phyloP scores from a whole-genome alignment of 2,888 invertebrate genomes.

The Pheosia gnoma region DNA sequence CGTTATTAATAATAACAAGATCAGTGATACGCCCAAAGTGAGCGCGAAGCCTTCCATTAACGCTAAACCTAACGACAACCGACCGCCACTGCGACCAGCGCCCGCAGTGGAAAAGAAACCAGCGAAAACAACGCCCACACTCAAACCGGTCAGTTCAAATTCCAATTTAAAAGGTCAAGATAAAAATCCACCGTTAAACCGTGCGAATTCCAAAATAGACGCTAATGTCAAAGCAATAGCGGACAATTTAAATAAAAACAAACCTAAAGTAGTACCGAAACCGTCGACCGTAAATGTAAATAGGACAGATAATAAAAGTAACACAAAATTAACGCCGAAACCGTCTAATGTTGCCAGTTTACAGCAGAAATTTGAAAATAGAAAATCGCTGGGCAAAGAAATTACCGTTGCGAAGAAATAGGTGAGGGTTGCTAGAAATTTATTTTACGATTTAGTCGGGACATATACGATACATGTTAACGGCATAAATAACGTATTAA shows the following conservation, averaged over 20 bases:
- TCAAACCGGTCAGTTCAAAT: slow-evolving; percentile 60
- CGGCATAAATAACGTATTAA: no score
- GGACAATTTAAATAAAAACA: slow-evolving; percentile 78
- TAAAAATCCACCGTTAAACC: slow-evolving; percentile 60
- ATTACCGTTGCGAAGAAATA: slow-evolving; percentile 65
- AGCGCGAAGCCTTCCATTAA: slow-evolving; percentile 72
- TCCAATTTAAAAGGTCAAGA: slow-evolving; percentile 58
- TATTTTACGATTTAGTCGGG: slow-evolving; percentile 25
- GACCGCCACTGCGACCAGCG: slow-evolving; percentile 68
- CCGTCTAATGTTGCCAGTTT: slow-evolving; percentile 89
- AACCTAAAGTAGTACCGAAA: slow-evolving; percentile 77
- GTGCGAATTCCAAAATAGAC: slow-evolving; percentile 69
- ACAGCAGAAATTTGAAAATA: slow-evolving; percentile 91
- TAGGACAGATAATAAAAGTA: slow-evolving; percentile 64
- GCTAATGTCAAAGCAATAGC: slow-evolving; percentile 73
- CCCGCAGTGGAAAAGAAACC: slow-evolving; percentile 72
- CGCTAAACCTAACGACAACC: slow-evolving; percentile 68
- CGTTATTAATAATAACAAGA: slow-evolving; percentile 83
- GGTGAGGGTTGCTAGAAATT: slow-evolving; percentile 26
- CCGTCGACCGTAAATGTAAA: slow-evolving; percentile 56
- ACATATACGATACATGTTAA: neutral
- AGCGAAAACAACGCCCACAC: slow-evolving; percentile 50
- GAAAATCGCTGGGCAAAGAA: slow-evolving; percentile 77
- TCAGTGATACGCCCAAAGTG: slow-evolving; percentile 75
- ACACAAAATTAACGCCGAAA: slow-evolving; percentile 80